Conservation (phyloP, 1,140 invertebrate species). For the Cherax destructor region DNA sequence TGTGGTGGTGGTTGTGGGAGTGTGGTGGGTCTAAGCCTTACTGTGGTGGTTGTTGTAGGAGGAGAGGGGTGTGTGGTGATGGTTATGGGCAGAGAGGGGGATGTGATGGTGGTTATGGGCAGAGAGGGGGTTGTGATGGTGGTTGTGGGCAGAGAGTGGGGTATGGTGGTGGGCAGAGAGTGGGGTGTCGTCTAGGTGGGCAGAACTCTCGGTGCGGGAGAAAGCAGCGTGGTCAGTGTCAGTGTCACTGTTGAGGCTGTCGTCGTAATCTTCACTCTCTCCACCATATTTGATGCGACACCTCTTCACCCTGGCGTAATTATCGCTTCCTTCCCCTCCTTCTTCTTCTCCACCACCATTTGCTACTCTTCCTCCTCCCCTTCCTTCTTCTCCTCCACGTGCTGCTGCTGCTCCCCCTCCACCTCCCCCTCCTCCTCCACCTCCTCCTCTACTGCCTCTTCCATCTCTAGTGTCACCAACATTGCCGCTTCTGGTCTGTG, state of each 20-base stretch:
- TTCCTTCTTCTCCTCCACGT: not conserved
- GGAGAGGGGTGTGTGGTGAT: too few relatives aligned
- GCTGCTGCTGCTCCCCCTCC: constrained; percentile 11
- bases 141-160: constrained; percentile 43
- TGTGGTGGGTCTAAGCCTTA: not conserved
- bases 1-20: too few relatives aligned
- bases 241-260: constrained; percentile 66
- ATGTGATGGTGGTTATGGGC: too few relatives aligned
- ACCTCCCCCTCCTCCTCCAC: not conserved
- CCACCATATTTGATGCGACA: constrained; percentile 60
- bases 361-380: constrained; percentile 15
- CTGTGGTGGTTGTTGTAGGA: too few relatives aligned
- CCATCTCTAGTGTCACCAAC: too few relatives aligned
- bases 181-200: constrained; percentile 73
- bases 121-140: constrained; percentile 65
- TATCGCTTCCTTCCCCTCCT: constrained; percentile 10
- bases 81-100: constrained; percentile 26
- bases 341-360: constrained; percentile 5
- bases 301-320: constrained; percentile 56
- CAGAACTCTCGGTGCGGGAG: constrained; percentile 67
- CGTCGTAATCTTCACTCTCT: constrained; percentile 63
- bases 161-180: too few relatives aligned
- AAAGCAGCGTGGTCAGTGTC: constrained; percentile 68
- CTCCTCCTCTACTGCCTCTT: not conserved
- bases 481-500: too few relatives aligned